Conservation (phyloP, 2,888 invertebrate genomes). For the Cacoxenus indagator region DNA sequence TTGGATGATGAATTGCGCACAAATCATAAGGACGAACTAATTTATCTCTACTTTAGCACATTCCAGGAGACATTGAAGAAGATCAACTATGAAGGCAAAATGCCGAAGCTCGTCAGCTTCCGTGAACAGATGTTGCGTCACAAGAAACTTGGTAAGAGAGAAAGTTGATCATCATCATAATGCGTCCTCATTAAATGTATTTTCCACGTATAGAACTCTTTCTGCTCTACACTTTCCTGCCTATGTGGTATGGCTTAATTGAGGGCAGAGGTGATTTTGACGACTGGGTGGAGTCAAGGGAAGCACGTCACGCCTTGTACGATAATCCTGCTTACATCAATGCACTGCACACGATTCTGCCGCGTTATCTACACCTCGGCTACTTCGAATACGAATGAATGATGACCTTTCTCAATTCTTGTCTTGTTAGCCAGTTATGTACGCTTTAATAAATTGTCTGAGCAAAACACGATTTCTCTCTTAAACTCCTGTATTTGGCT, state of each 20-base stretch:
- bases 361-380: constrained; percentile 30
- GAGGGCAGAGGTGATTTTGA: constrained; percentile 13
- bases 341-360: constrained; percentile 28
- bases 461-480: too few relatives aligned
- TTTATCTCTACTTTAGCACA: constrained; percentile 43
- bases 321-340: constrained; percentile 14
- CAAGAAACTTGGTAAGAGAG: constrained; percentile 37
- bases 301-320: constrained; percentile 18
- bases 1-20: constrained; percentile 35
- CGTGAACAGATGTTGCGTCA: constrained; percentile 42
- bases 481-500: too few relatives aligned
- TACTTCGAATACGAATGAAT: constrained; percentile 36
- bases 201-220: constrained; percentile 29
- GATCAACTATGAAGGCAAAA: constrained; percentile 38
- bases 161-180: background rate
- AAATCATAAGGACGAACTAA: constrained; percentile 41
- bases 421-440: too few relatives aligned
- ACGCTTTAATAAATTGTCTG: too few relatives aligned
- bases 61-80: constrained; percentile 42
- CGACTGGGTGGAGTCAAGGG: constrained; percentile 5
- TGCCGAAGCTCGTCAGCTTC: constrained; percentile 43
- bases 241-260: constrained; percentile 25
- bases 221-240: constrained; percentile 26
- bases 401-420: too few relatives aligned
- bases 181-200: background rate